Conservation (phyloP, 2,888 invertebrate species). For the Rapana venosa region DNA sequence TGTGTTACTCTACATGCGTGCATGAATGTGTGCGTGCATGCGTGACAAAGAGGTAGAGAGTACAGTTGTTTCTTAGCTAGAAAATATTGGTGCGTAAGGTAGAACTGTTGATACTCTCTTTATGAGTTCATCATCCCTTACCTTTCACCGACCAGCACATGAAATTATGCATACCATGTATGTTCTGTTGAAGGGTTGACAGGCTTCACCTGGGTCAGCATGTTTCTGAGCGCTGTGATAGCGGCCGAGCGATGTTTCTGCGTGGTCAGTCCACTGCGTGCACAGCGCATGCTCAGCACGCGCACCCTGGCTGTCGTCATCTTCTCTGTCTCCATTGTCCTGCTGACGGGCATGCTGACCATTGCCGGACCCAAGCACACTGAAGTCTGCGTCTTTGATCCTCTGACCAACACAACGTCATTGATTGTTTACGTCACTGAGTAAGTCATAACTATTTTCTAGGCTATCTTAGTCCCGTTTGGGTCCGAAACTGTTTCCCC, state of each 20-base stretch:
- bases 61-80: too few relatives aligned
- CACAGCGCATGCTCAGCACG: conserved; percentile 8
- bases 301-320: conserved; percentile 4
- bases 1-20: too few relatives aligned
- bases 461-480: too few relatives aligned
- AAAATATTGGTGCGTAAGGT: too few relatives aligned
- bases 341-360: conserved; percentile 28
- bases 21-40: too few relatives aligned
- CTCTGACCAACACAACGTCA: background rate
- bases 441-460: background rate
- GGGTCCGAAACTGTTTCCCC: too few relatives aligned
- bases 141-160: too few relatives aligned
- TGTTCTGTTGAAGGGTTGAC: background rate
- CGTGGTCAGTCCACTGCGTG: conserved; percentile 31
- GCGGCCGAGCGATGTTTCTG: conserved; percentile 29
- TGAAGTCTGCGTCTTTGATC: conserved; percentile 14
- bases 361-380: conserved; percentile 35
- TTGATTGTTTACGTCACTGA: conserved; percentile 20
- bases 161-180: too few relatives aligned
- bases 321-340: background rate
- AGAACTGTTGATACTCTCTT: too few relatives aligned
- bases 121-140: too few relatives aligned
- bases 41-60: too few relatives aligned
- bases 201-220: conserved; percentile 11
- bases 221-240: conserved; percentile 25